Conservation (phyloP, 2,113 vertebrate species). For the Ptilorrhoa leucosticta region DNA sequence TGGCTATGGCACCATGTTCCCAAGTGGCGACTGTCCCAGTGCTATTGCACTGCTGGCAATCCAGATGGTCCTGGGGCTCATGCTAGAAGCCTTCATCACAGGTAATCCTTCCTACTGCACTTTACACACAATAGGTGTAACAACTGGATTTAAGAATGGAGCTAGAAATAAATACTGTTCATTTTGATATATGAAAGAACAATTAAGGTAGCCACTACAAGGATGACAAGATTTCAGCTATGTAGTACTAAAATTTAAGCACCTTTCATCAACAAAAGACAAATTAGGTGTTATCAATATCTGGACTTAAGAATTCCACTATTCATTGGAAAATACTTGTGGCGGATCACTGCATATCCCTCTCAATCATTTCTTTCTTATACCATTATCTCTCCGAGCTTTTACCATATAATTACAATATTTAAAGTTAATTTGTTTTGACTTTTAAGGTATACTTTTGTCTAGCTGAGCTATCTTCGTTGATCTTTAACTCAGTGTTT, state of each 20-base stretch:
- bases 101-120: slow-evolving; percentile 73
- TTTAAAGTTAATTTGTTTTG: background rate
- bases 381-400: background rate
- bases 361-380: background rate
- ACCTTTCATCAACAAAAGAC: background rate
- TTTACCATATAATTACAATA: background rate
- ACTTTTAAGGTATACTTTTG: background rate
- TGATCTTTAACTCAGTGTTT: background rate
- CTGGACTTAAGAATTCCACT: background rate
- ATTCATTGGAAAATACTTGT: background rate
- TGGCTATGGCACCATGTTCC: slow-evolving; percentile 97
- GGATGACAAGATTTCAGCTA: background rate
- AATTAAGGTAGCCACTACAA: background rate
- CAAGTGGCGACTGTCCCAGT: slow-evolving; percentile 92
- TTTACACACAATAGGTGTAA: background rate
- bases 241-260: background rate
- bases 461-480: background rate
- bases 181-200: background rate
- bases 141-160: background rate
- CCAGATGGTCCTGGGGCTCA: slow-evolving; percentile 96
- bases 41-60: slow-evolving; percentile 91
- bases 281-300: background rate
- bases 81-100: slow-evolving; percentile 97
- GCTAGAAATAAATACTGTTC: background rate
- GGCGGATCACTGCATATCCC: background rate